Evolutionary conservation across 2,888 invertebrate species (phyloP), one percentile per base, ranked within the genome.

Genomic region (Shargacucullia verbasci): DNA sequence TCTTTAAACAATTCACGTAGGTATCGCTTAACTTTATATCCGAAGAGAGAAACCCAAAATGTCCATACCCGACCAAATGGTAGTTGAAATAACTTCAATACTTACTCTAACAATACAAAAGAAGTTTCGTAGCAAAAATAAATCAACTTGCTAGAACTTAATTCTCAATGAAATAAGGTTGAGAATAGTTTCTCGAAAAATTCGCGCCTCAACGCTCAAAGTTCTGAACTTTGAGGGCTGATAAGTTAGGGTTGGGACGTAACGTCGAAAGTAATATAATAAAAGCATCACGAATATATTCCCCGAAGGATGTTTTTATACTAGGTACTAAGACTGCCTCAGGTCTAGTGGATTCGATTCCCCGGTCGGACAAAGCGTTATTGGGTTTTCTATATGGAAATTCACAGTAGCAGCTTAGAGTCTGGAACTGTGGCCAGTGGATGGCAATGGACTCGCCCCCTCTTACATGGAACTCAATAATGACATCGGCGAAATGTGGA

Each of bases 71-170:
- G n/a, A 56, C 48, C 57, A 35, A 60, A 50, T 55, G 45, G 54
- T 43, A 39, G 15, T 44, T 43, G 43, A 50, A 65, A 60, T 60
- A 55, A 64, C 60, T 66, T 60, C 60, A 49, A 43, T 47, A 49
- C 39, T 64, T 31, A 37, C 49, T 7, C 29, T 34, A 43, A 65
- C 65, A 65, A 65, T 55, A 56, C 49, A 62, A 62, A 62, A 65
- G 41, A 46, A 59, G 48, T 54, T 46, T 39, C 25, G 33, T 37
- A 14, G 38, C 25, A 38, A 27, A 63, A 63, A 60, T 64, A 65
- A 65, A 65, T 65, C 65, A 59, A 55, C n/a, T 59, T 49, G 25
- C 13, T n/a, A n/a, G 44, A 65, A 59, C 35, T 65, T 39, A 15
- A 41, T 38, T 46, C 20, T 40, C 11, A 46, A 62, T 41, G 62